Evolutionary conservation across 2,113 vertebrate genomes (phyloP), one percentile per base, ranked within the genome.

Genomic region (Syngnathus scovelli): DNA sequence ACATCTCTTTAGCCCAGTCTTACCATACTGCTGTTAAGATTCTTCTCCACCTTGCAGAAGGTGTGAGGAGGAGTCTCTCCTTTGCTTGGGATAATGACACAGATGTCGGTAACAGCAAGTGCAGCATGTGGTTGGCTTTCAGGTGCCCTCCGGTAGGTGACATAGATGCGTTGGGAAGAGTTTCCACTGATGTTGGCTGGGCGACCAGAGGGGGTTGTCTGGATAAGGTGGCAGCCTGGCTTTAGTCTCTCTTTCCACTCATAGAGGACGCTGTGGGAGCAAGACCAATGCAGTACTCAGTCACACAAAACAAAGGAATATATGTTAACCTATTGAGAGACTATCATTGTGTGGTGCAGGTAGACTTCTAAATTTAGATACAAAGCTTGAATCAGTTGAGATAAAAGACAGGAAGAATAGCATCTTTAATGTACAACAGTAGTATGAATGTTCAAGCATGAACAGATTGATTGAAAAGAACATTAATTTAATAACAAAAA

Each of bases 21-120:
- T 90, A 98, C 97, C 95, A 99, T 94, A 77, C 95, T 98, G 69
- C 94, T 98, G 88, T 94, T 99, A 62, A 99, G 92, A 64, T 96
- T 98, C 91, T 95, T 98, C 82, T 98, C 95, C 59, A 99, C 95
- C 81, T 93, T 97, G 88, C 96, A 98, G 92, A 96, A 99, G 0
- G 96, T 97, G 76, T 98, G 95, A 0, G 97, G 97, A 6, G 96
- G 93, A 5, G 90, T 91, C 86, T 98, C 97, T 72, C 96, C 96
- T 72, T 98, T 99, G 84, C 94, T 94, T 0, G 96, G 96, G 64
- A 98, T 85, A 78, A 98, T 98, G 78, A 99, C 93, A 87, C 96
- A 99, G 71, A 99, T 92, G 81, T 99, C 97, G 0, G 95, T 99
- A 79, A 98, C 94, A n/a, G 96, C 96, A 90, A 98, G 74, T 0